phyloP scores from a whole-genome alignment of 2,888 invertebrate genomes.

The Eugnorisma glareosa region DNA sequence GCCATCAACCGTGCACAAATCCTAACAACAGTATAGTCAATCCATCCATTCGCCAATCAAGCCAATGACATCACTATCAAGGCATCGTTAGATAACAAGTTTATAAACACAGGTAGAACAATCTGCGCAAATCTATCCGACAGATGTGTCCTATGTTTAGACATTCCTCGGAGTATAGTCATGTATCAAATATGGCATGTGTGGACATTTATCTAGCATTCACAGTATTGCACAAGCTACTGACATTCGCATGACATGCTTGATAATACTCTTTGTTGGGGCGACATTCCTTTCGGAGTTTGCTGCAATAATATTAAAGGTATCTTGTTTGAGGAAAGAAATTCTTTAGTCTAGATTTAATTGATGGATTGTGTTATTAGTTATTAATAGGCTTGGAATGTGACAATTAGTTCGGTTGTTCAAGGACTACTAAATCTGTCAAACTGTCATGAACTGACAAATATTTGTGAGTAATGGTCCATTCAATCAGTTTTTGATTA shows the following conservation, averaged over 20 bases:
- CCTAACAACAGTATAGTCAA: background rate
- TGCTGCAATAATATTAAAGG: constrained; percentile 9
- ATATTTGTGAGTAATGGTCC: background rate
- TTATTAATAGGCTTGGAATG: background rate
- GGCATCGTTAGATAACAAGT: constrained; percentile 8
- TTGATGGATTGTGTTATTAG: background rate
- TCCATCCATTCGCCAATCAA: background rate
- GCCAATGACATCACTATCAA: background rate
- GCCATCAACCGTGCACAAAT: background rate
- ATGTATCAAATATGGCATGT: constrained; percentile 36
- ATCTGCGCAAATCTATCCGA: constrained; percentile 1
- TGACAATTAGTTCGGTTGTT: background rate
- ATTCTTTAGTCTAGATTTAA: background rate
- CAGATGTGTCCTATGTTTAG: constrained; percentile 37
- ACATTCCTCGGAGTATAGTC: constrained; percentile 32
- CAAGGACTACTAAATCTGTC: background rate
- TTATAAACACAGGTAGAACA: constrained; percentile 40
- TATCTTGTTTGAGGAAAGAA: constrained; percentile 9
- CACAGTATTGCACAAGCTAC: constrained; percentile 45
- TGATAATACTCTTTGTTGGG: constrained; percentile 43
- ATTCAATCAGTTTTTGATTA: background rate
- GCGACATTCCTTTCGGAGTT: constrained; percentile 46
- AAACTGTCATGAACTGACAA: background rate
- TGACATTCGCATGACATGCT: constrained; percentile 44
- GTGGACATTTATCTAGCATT: constrained; percentile 21